Percentiles rank a stretch among this genome's conserved stretches.
Evolutionary conservation across 2,888 invertebrate genomes (phyloP).

Genomic region (Stegophylla sp.): DNA sequence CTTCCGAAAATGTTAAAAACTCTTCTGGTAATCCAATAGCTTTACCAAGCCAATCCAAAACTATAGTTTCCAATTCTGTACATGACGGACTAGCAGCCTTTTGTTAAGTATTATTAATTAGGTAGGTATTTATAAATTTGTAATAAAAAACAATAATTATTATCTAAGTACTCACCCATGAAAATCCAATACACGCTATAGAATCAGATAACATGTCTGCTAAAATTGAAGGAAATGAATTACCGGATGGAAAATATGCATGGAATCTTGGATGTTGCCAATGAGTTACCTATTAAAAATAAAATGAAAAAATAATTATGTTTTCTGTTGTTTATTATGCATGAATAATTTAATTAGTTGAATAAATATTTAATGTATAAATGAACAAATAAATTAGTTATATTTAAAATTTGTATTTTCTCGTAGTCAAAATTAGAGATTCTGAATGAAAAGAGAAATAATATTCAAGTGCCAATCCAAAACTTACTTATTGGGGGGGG

Average conservation of each 20-base stretch:
- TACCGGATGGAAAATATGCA: constrained; percentile 98
- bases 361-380: no score
- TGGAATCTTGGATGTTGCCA: constrained; percentile 99
- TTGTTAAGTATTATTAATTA: constrained; percentile 63
- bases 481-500: no score
- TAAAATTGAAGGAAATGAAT: constrained; percentile 94
- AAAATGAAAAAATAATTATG: background rate
- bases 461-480: no score
- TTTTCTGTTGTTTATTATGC: background rate
- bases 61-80: constrained; percentile 93
- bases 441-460: no score
- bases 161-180: constrained; percentile 78
- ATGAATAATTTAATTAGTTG: background rate
- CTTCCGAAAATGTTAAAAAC: constrained; percentile 81
- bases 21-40: constrained; percentile 90
- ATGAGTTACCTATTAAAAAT: constrained; percentile 76
- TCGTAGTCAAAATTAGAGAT: no score
- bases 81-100: constrained; percentile 97
- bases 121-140: background rate
- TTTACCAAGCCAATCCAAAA: constrained; percentile 94
- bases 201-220: constrained; percentile 97
- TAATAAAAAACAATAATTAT: constrained; percentile 10
- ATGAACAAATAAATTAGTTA: no score
- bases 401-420: no score
- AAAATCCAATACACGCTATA: constrained; percentile 97